phyloP scores from a whole-genome alignment of 2,113 vertebrate species.

The Atlantisia rogersi region DNA sequence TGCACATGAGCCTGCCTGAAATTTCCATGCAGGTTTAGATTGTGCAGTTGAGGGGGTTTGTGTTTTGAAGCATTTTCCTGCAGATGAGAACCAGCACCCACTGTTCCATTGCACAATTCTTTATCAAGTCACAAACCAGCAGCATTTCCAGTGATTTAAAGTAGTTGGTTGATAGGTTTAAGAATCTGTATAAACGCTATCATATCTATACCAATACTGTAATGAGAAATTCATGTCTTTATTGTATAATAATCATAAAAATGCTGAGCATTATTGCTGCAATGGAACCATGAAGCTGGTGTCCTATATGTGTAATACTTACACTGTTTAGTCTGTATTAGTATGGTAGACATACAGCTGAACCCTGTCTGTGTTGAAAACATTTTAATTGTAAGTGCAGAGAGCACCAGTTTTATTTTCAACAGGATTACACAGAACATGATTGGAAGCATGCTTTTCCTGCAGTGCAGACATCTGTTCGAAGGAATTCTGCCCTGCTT shows the following conservation, averaged over 20 bases:
- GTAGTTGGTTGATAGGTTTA: neutral
- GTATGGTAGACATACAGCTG: neutral
- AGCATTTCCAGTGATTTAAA: constrained; percentile 25
- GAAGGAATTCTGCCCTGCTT: neutral
- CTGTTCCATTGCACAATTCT: neutral
- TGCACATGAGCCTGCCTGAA: neutral
- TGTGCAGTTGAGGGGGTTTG: neutral
- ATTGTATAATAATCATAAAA: constrained; percentile 35
- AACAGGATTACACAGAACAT: neutral
- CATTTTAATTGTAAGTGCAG: neutral
- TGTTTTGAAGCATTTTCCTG: neutral
- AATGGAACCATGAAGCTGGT: neutral
- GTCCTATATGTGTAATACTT: neutral
- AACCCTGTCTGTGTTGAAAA: neutral
- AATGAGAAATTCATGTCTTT: constrained; percentile 21
- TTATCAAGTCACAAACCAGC: neutral
- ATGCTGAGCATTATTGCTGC: neutral
- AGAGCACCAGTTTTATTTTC: neutral
- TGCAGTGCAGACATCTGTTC: neutral
- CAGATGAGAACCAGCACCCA: neutral
- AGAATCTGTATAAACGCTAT: constrained; percentile 6
- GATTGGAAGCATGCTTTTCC: neutral
- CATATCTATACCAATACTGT: neutral
- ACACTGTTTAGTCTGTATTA: neutral
- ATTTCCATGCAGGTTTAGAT: neutral